These are phyloP conservation scores for Lepus europaeus DNA, from an alignment of 2,113 vertebrate species.

Conservation along the genomic window DNA sequence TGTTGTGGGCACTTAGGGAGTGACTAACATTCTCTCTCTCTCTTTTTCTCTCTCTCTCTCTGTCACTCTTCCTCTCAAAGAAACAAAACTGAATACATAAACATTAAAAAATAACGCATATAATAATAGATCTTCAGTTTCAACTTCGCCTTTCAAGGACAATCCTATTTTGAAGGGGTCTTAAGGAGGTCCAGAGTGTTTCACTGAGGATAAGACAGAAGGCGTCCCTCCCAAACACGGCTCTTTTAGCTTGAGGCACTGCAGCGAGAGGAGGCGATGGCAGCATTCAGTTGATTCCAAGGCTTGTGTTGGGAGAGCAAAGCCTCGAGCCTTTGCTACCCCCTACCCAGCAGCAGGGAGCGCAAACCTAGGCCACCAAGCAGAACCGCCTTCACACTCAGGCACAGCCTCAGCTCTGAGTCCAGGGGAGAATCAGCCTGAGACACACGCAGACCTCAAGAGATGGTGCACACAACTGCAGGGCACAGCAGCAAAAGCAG, in stretches of 20 bases:
- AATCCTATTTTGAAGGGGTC: conserved; percentile 10
- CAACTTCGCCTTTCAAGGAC: neutral
- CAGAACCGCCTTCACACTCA: neutral
- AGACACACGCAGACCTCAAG: neutral
- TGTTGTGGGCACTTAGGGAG: no score
- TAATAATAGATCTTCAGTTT: conserved; percentile 23
- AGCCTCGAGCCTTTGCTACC: neutral
- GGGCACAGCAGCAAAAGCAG: neutral
- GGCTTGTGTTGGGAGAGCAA: neutral
- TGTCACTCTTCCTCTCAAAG: no score
- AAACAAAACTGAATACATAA: no score
- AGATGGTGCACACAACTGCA: neutral
- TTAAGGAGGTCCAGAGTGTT: neutral
- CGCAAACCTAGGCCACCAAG: neutral
- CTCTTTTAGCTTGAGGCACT: neutral
- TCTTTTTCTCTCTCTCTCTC: no score
- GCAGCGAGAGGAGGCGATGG: fast-evolving
- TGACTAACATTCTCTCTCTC: no score
- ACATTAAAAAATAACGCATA: neutral
- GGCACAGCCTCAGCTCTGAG: neutral
- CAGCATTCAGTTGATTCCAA: neutral
- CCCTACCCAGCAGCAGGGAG: neutral
- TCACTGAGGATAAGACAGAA: neutral
- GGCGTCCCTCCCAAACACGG: neutral
- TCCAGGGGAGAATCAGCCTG: neutral